A percentile compares a stretch with the other conserved stretches of the same genome.
phyloP scores from a whole-genome alignment of 2,113 vertebrate species.

The Corapipo altera region DNA sequence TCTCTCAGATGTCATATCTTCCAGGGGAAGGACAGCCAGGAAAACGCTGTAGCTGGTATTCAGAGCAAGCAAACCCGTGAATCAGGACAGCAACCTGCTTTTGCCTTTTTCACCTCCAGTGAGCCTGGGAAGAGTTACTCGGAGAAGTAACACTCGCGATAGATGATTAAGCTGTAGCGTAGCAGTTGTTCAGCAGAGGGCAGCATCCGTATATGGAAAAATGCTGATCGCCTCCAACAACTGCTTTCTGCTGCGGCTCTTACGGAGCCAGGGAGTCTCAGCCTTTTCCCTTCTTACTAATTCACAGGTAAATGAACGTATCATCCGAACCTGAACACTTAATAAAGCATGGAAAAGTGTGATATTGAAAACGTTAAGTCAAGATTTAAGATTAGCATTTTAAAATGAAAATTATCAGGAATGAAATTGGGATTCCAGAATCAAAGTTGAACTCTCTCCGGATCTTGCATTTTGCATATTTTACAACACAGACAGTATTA shows the following conservation, averaged over 20 bases:
- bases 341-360: background rate
- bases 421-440: background rate
- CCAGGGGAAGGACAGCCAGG: background rate
- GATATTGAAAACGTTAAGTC: background rate
- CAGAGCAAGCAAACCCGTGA: background rate
- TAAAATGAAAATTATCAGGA: background rate
- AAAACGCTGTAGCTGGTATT: background rate
- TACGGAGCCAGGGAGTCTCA: background rate
- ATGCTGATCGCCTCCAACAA: background rate
- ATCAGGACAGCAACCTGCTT: background rate
- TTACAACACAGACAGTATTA: background rate
- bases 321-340: background rate
- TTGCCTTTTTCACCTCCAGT: background rate
- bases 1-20: background rate
- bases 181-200: slow-evolving; percentile 46
- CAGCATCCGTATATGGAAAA: background rate
- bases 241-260: background rate
- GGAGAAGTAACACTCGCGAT: fast-evolving
- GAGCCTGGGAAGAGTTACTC: background rate
- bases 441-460: background rate
- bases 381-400: background rate
- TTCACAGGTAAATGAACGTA: background rate
- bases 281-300: background rate
- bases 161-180: background rate
- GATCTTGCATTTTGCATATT: background rate